A percentile compares a stretch with the other conserved stretches of the same genome.
These are phyloP conservation scores for Lepidochrysops patricia DNA, from an alignment of 2,888 invertebrate genomes.

Conservation along the genomic window DNA sequence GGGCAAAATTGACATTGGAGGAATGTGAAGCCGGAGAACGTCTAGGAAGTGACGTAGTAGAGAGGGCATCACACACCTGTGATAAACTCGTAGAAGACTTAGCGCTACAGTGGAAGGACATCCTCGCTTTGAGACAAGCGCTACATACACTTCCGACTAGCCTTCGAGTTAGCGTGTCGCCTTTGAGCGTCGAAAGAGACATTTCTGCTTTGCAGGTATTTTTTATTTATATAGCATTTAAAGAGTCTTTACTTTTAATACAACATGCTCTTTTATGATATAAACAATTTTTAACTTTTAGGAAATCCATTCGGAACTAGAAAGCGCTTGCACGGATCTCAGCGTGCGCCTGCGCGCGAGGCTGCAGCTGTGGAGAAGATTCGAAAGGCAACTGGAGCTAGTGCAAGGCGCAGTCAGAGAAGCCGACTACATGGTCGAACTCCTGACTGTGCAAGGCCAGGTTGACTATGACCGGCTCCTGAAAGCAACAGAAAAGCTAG, in stretches of 20 bases:
- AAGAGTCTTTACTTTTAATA: neutral
- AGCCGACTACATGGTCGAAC: slow-evolving; percentile 90
- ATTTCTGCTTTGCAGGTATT: slow-evolving; percentile 76
- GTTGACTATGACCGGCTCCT: slow-evolving; percentile 88
- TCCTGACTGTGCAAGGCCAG: slow-evolving; percentile 87
- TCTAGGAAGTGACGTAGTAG: slow-evolving; percentile 83
- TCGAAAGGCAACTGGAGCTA: slow-evolving; percentile 84
- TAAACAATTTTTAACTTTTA: slow-evolving; percentile 45
- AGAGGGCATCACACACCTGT: slow-evolving; percentile 83
- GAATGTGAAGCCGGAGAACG: slow-evolving; percentile 83
- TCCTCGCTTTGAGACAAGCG: slow-evolving; percentile 82
- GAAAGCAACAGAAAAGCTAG: slow-evolving; percentile 88
- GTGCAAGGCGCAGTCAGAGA: slow-evolving; percentile 89
- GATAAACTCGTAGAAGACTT: slow-evolving; percentile 81
- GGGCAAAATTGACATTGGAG: slow-evolving; percentile 78
- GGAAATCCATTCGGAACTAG: slow-evolving; percentile 83
- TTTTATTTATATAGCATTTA: slow-evolving; percentile 2
- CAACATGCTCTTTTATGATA: neutral
- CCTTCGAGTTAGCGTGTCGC: slow-evolving; percentile 83
- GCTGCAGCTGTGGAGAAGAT: slow-evolving; percentile 82
- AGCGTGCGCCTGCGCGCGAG: slow-evolving; percentile 78
- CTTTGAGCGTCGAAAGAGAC: slow-evolving; percentile 83
- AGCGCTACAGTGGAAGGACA: slow-evolving; percentile 83
- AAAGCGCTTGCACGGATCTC: slow-evolving; percentile 80
- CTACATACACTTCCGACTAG: slow-evolving; percentile 85